These are phyloP conservation scores for Phodopus roborovskii DNA, from an alignment of 2,113 vertebrate species.

Conservation along the genomic window DNA sequence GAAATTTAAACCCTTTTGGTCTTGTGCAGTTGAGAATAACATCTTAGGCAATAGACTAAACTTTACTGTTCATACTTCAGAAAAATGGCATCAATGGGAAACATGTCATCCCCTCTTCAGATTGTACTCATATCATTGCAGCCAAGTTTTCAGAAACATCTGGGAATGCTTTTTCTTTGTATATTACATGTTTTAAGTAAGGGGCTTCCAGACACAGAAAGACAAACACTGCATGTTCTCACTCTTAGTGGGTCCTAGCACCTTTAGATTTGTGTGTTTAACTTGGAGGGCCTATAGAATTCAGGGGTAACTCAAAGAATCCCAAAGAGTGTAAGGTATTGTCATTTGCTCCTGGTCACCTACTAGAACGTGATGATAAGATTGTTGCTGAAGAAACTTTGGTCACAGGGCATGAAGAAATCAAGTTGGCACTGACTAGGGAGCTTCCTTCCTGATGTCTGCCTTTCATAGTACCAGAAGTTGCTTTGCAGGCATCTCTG, in stretches of 20 bases:
- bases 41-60: background rate
- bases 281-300: background rate
- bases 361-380: background rate
- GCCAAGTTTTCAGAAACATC: background rate
- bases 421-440: background rate
- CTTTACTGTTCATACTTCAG: background rate
- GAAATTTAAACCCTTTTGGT: constrained; percentile 19
- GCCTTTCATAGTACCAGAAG: background rate
- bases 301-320: background rate
- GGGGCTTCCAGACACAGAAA: background rate
- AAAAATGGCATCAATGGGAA: background rate
- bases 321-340: background rate
- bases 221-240: background rate
- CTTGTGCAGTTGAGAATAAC: background rate
- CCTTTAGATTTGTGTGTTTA: background rate
- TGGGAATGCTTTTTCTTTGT: background rate
- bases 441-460: background rate
- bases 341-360: background rate
- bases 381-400: background rate
- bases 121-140: background rate
- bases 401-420: background rate
- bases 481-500: background rate
- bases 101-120: background rate
- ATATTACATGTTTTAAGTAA: background rate
- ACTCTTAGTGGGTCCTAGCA: background rate